Base-by-base conservation (phyloP, 2,888 invertebrate genomes). In the Frankliniella intonsa region DNA sequence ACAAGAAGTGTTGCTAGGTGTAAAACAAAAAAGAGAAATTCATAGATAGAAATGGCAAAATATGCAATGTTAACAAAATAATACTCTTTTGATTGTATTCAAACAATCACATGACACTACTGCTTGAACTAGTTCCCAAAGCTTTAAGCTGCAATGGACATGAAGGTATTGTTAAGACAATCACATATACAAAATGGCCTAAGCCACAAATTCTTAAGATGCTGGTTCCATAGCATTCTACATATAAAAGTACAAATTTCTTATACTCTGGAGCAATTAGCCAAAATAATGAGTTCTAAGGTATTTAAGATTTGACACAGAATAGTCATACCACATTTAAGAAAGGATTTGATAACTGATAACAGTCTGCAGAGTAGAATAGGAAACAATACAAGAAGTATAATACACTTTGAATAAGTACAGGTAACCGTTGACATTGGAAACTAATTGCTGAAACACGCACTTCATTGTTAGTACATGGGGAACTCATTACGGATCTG, bases 371-470 rank as follows among this genome's bases (percentile, higher is more conserved):
- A 55, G 55, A 12, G 19, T 14, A 12, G 25, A 76, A 25, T 12
- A 76, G 25, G 22, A 25, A 76, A 25, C 25, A 38, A 38, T 38
- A 76, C 69, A 76, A 76, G 22, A 76, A 76, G 12, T 25, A 76
- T 38, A 38, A 38, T 76, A 76, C 69, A 76, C 9, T 12, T 25
- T 76, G 69, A 76, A 25, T 76, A 25, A 76, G 69, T 76, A 76
- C 69, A 76, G 69, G 69, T 76, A 76, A 76, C 69, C 69, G 25
- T 25, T 76, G 69, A 76, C 69, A 76, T 25, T 76, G 69, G 25
- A 76, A 76, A 76, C 69, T 76, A 76, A 0, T 5, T 25, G 69
- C 22, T 25, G 69, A 76, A 76, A 25, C 19, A 55, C 11, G 22
- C 25, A 22, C 25, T 25, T 76, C 69, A 76, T 76, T 5, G 5